Conservation (phyloP, 2,113 vertebrate species). For the Cepphus grylle region DNA sequence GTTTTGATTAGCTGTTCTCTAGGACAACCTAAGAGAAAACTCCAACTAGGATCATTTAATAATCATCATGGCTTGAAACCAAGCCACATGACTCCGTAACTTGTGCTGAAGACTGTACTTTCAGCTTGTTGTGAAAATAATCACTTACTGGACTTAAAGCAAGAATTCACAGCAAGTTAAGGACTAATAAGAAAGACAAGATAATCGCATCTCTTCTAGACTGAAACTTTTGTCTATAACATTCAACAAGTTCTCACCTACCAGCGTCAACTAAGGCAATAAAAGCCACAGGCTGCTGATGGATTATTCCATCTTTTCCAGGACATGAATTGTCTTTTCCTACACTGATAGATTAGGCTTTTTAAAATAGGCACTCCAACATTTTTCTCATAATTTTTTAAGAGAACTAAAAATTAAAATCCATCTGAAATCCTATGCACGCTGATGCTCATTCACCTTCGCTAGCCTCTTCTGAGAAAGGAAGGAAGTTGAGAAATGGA, state of each 20-base stretch:
- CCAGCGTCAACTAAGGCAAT: neutral
- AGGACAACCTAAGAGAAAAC: neutral
- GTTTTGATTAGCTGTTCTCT: constrained; percentile 27
- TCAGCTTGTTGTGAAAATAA: neutral
- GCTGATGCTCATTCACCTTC: neutral
- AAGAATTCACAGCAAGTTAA: neutral
- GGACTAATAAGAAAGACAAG: neutral
- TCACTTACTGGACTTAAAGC: neutral
- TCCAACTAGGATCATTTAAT: neutral
- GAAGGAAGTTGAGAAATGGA: neutral
- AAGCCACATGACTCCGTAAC: neutral
- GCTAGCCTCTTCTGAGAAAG: neutral
- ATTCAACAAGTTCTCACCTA: neutral
- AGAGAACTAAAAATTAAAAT: neutral
- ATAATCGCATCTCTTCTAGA: neutral
- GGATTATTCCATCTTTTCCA: neutral
- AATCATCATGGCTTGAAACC: neutral
- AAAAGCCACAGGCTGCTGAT: neutral
- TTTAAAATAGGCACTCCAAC: neutral
- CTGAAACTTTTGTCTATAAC: neutral
- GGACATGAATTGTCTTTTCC: neutral
- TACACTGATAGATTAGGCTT: neutral
- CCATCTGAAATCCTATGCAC: neutral
- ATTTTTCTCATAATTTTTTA: neutral
- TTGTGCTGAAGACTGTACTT: neutral